phyloP scores from a whole-genome alignment of 2,888 invertebrate species.

The Coleophora deauratella region DNA sequence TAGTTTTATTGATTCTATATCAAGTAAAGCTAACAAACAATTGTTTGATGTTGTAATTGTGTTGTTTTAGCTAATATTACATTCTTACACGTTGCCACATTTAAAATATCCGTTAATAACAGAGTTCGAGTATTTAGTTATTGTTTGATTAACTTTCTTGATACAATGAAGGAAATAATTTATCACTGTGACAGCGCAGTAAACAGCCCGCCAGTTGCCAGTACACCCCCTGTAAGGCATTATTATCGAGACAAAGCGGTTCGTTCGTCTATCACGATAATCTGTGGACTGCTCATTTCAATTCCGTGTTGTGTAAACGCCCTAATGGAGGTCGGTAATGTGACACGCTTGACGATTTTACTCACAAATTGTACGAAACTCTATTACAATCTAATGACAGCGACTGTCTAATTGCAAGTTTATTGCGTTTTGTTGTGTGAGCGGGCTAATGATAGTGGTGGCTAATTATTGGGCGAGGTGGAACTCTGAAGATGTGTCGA shows the following conservation, averaged over 20 bases:
- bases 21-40: too few species aligned
- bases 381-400: constrained; percentile 73
- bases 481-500: constrained; percentile 71
- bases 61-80: too few species aligned
- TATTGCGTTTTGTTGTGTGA: constrained; percentile 69
- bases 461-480: constrained; percentile 71
- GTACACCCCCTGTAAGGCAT: constrained; percentile 51
- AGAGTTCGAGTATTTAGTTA: too few species aligned
- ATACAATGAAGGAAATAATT: constrained; percentile 15
- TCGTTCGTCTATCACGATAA: constrained; percentile 71
- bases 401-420: constrained; percentile 70
- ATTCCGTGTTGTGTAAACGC: constrained; percentile 72
- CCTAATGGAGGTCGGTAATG: constrained; percentile 71
- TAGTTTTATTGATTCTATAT: too few species aligned
- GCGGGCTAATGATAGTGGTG: constrained; percentile 59
- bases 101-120: too few species aligned
- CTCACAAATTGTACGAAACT: constrained; percentile 74
- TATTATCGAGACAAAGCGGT: constrained; percentile 68
- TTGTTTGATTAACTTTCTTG: too few species aligned
- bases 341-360: constrained; percentile 75
- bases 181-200: constrained; percentile 22
- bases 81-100: too few species aligned
- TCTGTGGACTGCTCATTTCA: constrained; percentile 71
- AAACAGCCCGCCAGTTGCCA: constrained; percentile 14
- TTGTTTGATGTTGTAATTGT: too few species aligned